Evolutionary conservation across 2,113 vertebrate species (phyloP), one percentile per base, ranked within the genome.

Genomic region (Castor canadensis): DNA sequence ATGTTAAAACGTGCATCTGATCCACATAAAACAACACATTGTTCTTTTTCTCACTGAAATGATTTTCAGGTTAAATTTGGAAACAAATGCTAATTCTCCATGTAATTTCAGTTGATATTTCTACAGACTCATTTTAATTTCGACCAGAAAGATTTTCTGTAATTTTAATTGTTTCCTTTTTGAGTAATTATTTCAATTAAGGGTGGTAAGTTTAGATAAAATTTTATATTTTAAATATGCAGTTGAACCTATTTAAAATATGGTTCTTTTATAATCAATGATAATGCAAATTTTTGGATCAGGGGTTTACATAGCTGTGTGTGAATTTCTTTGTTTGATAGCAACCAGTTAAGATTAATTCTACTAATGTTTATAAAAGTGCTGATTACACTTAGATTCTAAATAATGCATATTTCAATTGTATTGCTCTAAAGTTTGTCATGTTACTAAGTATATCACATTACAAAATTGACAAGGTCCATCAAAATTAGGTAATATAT

Each of bases 201-300:
- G n/a, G 60, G 60, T n/a, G 12, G 6, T 52, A 52, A 69, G 10
- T 52, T 76, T 72, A 73, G 54, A 80, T 75, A 66, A 40, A 91
- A 80, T 45, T 79, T 87, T 62, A 85, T 75, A 5, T 10, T 40
- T 80, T 24, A 91, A 80, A 79, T 43, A 19, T 35, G 19, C 16
- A 19, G 35, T 75, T 94, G 49, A 87, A 43, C 49, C 43, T 62
- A 60, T 75, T 89, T 60, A 26, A 45, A 84, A 69, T 76, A 72
- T 91, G 45, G 19, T 45, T 22, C 76, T 96, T 60, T 66, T 64
- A 40, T 73, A 94, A 56, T 66, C 60, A 95, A 24, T 62, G 20
- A 52, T 87, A 93, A 84, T 79, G 30, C 56, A 93, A 81, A 60
- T 89, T 35, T 86, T 90, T 77, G 60, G 73, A 89, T 73, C 80